These are phyloP conservation scores for Bos indicus DNA, from an alignment of 2,113 vertebrate genomes.

Conservation along the genomic window DNA sequence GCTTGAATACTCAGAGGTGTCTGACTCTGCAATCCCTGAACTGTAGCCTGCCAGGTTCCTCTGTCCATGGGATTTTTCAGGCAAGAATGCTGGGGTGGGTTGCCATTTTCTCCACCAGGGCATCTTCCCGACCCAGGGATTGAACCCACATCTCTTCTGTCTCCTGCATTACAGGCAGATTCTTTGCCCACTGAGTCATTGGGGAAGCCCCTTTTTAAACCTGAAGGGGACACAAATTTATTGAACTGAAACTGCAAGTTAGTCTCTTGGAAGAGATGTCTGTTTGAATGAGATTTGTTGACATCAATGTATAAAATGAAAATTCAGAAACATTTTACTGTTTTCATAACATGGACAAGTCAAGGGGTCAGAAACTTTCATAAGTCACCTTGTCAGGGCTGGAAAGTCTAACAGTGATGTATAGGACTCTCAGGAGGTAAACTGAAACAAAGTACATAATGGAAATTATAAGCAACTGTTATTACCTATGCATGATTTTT, in stretches of 20 bases:
- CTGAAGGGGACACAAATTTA: background rate
- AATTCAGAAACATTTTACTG: background rate
- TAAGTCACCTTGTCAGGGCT: background rate
- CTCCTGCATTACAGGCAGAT: background rate
- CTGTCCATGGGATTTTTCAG: background rate
- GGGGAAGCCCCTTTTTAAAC: background rate
- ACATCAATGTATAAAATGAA: constrained; percentile 9
- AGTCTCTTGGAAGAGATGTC: background rate
- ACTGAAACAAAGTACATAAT: background rate
- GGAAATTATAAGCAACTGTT: background rate
- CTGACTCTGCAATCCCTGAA: background rate
- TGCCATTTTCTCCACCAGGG: background rate
- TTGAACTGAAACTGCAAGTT: background rate
- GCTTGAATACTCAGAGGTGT: background rate
- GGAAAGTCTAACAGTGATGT: background rate
- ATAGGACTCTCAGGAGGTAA: background rate
- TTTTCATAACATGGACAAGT: constrained; percentile 41
- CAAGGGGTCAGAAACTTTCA: background rate
- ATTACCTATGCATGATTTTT: background rate
- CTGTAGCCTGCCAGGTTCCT: background rate
- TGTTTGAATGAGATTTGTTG: constrained; percentile 9
- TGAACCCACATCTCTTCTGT: background rate
- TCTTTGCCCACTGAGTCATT: background rate
- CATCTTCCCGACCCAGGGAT: background rate
- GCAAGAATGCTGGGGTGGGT: background rate